Percentiles rank a stretch among this genome's conserved stretches.
phyloP scores from a whole-genome alignment of 2,113 vertebrate genomes.

The Martes martes region DNA sequence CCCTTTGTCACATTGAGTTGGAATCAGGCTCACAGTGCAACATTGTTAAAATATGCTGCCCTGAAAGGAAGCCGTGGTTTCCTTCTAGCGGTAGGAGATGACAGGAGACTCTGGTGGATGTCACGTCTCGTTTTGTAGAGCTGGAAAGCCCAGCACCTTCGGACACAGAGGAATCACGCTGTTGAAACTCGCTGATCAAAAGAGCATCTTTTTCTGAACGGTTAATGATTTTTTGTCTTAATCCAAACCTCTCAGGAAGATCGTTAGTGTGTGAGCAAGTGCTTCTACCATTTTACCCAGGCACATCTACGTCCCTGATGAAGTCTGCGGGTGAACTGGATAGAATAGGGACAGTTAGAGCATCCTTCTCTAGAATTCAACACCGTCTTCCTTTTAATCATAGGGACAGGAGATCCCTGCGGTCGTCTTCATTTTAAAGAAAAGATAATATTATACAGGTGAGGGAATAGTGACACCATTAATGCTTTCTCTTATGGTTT shows the following conservation, averaged over 20 bases:
- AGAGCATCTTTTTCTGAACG: background rate
- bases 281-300: conserved; percentile 19
- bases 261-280: background rate
- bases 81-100: background rate
- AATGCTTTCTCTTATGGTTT: no score
- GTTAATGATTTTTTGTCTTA: conserved; percentile 44
- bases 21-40: background rate
- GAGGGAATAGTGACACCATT: no score
- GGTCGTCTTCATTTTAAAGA: background rate
- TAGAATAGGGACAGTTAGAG: background rate
- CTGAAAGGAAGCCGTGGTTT: rapidly evolving
- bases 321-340: conserved; percentile 27
- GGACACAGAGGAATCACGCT: background rate
- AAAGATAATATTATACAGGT: no score
- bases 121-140: background rate
- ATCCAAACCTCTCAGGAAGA: conserved; percentile 50
- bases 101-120: background rate
- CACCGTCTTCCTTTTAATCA: background rate
- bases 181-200: conserved; percentile 42
- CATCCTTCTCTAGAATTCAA: background rate
- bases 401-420: background rate
- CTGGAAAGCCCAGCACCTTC: background rate
- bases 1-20: background rate
- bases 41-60: background rate
- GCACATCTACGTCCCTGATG: conserved; percentile 50